A percentile compares a stretch with the other conserved stretches of the same genome.
phyloP scores from a whole-genome alignment of 2,113 vertebrate species.

The Heterocephalus glaber region DNA sequence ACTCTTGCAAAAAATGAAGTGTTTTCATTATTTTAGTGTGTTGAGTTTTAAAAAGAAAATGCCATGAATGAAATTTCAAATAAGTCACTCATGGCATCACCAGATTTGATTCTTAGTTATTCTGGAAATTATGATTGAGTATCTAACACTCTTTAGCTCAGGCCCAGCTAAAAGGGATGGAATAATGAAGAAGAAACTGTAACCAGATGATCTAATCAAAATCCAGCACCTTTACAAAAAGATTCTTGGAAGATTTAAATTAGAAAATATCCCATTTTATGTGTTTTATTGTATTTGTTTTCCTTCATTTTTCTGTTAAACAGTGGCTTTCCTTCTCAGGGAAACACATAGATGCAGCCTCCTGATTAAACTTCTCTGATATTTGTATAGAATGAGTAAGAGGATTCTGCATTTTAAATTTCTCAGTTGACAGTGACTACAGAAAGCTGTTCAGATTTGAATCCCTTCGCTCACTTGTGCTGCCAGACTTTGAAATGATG shows the following conservation, averaged over 20 bases:
- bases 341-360: neutral
- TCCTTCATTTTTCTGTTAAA: neutral
- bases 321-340: neutral
- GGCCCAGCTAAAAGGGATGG: neutral
- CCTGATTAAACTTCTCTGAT: neutral
- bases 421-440: neutral
- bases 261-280: neutral
- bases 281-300: neutral
- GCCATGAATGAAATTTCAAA: neutral
- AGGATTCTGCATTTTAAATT: neutral
- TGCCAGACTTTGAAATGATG: neutral
- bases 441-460: neutral
- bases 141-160: neutral
- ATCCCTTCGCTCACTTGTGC: neutral
- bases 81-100: neutral
- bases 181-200: neutral
- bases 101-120: neutral
- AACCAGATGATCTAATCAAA: neutral
- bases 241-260: neutral
- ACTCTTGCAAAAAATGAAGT: too few relatives aligned
- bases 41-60: neutral
- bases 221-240: neutral
- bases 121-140: accelerated
- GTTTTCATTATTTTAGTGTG: neutral
- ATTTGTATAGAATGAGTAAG: neutral